Evolutionary conservation across 2,113 vertebrate species (phyloP).

Genomic region (Pongo pygmaeus): DNA sequence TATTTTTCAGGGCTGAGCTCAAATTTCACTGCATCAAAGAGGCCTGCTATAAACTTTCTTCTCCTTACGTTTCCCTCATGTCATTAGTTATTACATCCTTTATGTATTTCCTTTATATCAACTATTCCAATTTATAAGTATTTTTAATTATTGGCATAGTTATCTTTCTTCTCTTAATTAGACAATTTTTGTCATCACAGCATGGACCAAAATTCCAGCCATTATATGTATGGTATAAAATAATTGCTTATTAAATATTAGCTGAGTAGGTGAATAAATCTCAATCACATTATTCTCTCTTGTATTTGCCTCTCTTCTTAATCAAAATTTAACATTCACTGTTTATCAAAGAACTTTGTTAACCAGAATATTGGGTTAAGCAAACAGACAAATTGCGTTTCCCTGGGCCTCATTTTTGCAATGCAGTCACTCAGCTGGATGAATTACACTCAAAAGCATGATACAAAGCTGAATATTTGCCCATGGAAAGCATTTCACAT

Average conservation of each 20-base stretch:
- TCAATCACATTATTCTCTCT: background rate
- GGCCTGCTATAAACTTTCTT: background rate
- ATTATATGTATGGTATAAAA: background rate
- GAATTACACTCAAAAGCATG: background rate
- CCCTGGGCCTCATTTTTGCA: background rate
- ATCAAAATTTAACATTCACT: background rate
- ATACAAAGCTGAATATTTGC: background rate
- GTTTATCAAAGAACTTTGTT: background rate
- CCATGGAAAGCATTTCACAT: background rate
- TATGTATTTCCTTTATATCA: background rate
- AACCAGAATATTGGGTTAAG: background rate
- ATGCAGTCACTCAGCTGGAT: background rate
- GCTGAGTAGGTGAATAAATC: constrained; percentile 18
- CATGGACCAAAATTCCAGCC: background rate
- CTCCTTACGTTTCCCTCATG: background rate
- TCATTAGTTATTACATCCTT: background rate
- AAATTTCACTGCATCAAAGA: background rate
- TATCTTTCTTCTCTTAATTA: background rate
- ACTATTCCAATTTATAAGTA: background rate
- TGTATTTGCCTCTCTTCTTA: background rate
- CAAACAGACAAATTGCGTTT: background rate
- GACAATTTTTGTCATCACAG: background rate
- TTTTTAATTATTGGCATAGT: background rate
- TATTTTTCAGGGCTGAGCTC: background rate
- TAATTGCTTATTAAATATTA: constrained; percentile 4